These are phyloP conservation scores for Watsonalla cultraria DNA, from an alignment of 2,888 invertebrate genomes.

Conservation along the genomic window DNA sequence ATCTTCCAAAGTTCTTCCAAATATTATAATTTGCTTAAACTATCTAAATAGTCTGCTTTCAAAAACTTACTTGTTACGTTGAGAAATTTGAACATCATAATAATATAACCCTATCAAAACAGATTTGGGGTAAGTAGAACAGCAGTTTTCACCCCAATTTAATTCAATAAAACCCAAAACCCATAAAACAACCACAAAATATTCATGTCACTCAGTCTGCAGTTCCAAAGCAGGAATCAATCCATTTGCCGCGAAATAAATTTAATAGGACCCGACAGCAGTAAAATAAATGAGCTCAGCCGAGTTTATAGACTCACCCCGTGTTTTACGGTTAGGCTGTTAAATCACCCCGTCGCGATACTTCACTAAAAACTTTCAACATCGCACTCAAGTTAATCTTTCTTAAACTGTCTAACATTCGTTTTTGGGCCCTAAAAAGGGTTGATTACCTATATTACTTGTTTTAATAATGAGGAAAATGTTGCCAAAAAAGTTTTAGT, in stretches of 20 bases:
- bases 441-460: neutral
- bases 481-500: too few species aligned
- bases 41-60: too few species aligned
- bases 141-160: too few species aligned
- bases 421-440: conserved; percentile 21
- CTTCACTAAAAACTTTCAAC: conserved; percentile 41
- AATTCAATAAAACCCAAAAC: too few species aligned
- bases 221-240: conserved; percentile 7
- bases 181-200: neutral
- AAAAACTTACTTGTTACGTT: too few species aligned
- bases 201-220: neutral
- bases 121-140: too few species aligned
- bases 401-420: conserved; percentile 19
- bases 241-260: conserved; percentile 30
- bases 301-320: conserved; percentile 26
- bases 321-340: conserved; percentile 37
- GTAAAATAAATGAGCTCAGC: conserved; percentile 36
- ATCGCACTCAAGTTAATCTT: conserved; percentile 28
- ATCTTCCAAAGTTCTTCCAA: too few species aligned
- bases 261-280: conserved; percentile 31
- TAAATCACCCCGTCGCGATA: conserved; percentile 30
- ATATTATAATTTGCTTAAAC: too few species aligned
- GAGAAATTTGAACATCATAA: too few species aligned
- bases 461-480: too few species aligned
- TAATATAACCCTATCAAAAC: too few species aligned